Evolutionary conservation across 2,113 vertebrate genomes (phyloP).

Genomic region (Solenodon paradoxus): DNA sequence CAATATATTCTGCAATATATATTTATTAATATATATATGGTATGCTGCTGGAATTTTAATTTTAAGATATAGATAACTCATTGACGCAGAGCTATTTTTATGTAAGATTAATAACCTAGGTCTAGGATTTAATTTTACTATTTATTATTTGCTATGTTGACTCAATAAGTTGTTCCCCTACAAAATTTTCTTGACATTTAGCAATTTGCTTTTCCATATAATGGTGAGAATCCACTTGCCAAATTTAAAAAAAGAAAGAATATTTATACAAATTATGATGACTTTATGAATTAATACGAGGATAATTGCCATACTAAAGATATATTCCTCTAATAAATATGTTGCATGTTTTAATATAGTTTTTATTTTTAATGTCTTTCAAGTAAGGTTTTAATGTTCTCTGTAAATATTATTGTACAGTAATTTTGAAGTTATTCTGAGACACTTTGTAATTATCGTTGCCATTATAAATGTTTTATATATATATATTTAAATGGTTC

Average conservation of each 20-base stretch:
- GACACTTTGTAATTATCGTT: not conserved
- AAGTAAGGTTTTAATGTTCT: conserved; percentile 18
- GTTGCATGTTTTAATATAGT: not conserved
- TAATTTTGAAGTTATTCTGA: conserved; percentile 5
- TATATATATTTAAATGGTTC: not conserved
- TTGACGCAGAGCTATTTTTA: not conserved
- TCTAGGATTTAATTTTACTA: not conserved
- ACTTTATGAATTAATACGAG: not conserved
- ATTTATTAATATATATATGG: not conserved
- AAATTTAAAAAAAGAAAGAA: not conserved
- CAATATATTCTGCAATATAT: not conserved
- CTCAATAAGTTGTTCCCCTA: not conserved
- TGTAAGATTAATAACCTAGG: not conserved
- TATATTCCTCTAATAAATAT: not conserved
- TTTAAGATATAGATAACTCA: not conserved
- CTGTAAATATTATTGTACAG: not conserved
- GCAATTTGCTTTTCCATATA: not conserved
- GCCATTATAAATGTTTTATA: not conserved
- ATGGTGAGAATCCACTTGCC: not conserved
- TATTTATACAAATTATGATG: not conserved
- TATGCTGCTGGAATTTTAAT: not conserved
- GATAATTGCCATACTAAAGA: not conserved
- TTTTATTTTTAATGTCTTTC: not conserved
- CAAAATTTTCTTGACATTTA: not conserved
- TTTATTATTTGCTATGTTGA: not conserved